Percentiles rank a stretch among this genome's conserved stretches.
phyloP scores from a whole-genome alignment of 2,113 vertebrate genomes.

The Tapirus terrestris region DNA sequence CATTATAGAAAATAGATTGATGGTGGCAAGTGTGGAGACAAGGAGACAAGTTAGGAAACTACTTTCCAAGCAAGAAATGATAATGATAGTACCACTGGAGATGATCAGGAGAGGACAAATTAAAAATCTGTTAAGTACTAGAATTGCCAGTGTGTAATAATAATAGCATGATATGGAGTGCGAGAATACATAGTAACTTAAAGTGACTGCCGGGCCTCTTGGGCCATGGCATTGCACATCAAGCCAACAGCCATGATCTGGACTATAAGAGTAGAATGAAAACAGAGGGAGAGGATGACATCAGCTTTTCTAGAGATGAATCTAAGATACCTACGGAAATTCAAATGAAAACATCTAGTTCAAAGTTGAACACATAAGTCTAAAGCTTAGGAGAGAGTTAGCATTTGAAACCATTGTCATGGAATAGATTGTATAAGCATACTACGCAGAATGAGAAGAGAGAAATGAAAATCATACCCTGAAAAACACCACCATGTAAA shows the following conservation, averaged over 20 bases:
- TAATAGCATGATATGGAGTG: neutral
- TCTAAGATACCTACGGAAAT: neutral
- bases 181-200: neutral
- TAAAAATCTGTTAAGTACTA: neutral
- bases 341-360: neutral
- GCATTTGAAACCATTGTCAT: neutral
- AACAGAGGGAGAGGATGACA: neutral
- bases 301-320: neutral
- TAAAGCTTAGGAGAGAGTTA: neutral
- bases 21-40: neutral
- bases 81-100: neutral
- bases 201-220: neutral
- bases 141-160: neutral
- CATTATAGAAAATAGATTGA: neutral
- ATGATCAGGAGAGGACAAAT: neutral
- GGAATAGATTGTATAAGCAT: neutral
- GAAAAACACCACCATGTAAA: neutral
- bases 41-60: neutral
- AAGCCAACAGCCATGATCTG: neutral
- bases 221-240: neutral
- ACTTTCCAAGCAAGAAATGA: neutral
- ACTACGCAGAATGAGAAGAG: neutral
- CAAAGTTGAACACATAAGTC: neutral
- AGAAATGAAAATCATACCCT: neutral
- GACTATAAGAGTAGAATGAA: neutral